These are phyloP conservation scores for Trissolcus japonicus DNA, from an alignment of 2,888 invertebrate species.

Conservation along the genomic window DNA sequence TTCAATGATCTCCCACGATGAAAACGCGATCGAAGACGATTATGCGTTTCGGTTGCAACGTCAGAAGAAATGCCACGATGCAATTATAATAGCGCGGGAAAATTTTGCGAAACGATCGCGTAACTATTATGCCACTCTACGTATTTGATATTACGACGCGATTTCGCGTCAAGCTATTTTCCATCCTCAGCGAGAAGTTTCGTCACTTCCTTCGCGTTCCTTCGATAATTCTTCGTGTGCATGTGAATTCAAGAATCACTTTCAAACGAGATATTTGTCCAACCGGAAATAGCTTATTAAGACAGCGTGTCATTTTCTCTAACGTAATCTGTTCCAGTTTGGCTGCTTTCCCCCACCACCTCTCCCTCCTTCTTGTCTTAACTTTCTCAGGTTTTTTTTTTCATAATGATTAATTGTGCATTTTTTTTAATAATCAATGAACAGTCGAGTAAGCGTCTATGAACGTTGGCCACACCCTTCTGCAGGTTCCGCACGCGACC, in stretches of 20 bases:
- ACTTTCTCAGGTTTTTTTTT: slow-evolving; percentile 6
- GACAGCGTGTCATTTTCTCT: slow-evolving; percentile 22
- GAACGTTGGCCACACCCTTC: slow-evolving; percentile 27
- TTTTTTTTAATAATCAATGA: slow-evolving; percentile 7
- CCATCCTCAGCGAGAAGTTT: slow-evolving; percentile 46
- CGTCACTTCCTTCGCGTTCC: slow-evolving; percentile 46
- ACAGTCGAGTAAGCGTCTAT: slow-evolving; percentile 15
- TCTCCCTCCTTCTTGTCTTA: not conserved
- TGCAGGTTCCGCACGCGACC: slow-evolving; percentile 33
- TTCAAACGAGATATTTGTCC: slow-evolving; percentile 46
- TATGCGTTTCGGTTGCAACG: slow-evolving; percentile 31
- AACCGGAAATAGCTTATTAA: slow-evolving; percentile 52
- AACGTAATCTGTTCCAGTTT: slow-evolving; percentile 26
- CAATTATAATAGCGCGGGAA: slow-evolving; percentile 51
- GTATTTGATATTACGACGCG: slow-evolving; percentile 51
- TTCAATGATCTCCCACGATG: slow-evolving; percentile 47
- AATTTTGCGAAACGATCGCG: slow-evolving; percentile 47
- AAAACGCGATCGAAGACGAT: slow-evolving; percentile 44
- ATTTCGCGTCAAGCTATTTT: slow-evolving; percentile 47
- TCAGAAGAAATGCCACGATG: slow-evolving; percentile 30
- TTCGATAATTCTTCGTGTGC: slow-evolving; percentile 17
- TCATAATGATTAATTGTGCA: not conserved
- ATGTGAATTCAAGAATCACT: slow-evolving; percentile 30
- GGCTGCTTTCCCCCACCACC: not conserved
- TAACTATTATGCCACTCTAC: slow-evolving; percentile 42